phyloP scores from a whole-genome alignment of 92 coral and sea anemone genomes.

The Palythoa grandis region DNA sequence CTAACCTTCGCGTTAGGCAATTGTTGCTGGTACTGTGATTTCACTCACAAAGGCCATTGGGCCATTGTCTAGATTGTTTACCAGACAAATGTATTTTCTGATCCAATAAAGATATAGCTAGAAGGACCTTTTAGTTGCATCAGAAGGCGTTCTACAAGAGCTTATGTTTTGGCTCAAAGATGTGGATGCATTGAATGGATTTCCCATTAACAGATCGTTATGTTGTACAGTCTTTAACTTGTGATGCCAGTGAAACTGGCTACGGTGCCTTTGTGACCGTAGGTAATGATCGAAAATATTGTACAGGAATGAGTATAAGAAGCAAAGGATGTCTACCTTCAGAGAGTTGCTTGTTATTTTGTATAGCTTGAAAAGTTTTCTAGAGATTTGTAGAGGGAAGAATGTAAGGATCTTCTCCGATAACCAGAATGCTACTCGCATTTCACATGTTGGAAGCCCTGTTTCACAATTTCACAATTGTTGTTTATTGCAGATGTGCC shows the following conservation, averaged over 20 bases:
- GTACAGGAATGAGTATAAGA: no score
- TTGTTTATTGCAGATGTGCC: conserved; percentile 33
- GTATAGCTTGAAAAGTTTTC: no score
- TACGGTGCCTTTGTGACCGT: neutral
- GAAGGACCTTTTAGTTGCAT: conserved; percentile 50
- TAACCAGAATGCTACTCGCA: no score
- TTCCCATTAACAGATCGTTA: neutral
- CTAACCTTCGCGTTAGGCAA: conserved; percentile 62
- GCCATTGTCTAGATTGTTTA: conserved; percentile 46
- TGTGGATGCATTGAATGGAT: neutral
- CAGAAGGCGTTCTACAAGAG: conserved; percentile 3
- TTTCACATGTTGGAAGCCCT: no score
- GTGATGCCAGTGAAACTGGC: no score
- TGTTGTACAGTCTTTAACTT: conserved; percentile 6
- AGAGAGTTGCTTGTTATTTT: no score
- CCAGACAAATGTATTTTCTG: conserved; percentile 61
- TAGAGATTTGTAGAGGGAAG: no score
- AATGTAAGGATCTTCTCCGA: no score
- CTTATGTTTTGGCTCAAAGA: no score
- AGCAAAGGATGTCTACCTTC: no score
- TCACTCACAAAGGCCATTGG: conserved; percentile 51
- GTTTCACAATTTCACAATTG: neutral
- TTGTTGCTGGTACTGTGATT: conserved; percentile 49
- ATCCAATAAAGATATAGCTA: conserved; percentile 30
- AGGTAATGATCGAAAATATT: no score